Conservation (phyloP, 2,888 invertebrate genomes). For the Agrilus cyanescens region DNA sequence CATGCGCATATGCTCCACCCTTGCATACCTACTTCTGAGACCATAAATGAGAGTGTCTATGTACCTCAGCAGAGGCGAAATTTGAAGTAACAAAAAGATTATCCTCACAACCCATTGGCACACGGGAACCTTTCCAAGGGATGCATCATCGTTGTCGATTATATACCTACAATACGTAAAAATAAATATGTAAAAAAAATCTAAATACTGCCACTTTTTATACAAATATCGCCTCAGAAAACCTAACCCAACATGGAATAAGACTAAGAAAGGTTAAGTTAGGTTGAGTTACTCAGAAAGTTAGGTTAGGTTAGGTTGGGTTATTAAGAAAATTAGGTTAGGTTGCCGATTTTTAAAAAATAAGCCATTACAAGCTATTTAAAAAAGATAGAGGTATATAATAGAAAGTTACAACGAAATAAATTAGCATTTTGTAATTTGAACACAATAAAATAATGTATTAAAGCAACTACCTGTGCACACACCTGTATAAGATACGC, state of each 20-base stretch:
- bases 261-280: too few relatives aligned
- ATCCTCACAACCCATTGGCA: conserved; percentile 36
- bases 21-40: conserved; percentile 31
- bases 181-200: background rate
- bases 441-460: conserved; percentile 1
- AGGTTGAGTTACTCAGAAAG: too few relatives aligned
- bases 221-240: background rate
- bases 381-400: too few relatives aligned
- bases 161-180: conserved; percentile 32
- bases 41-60: conserved; percentile 35
- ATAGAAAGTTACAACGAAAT: too few relatives aligned
- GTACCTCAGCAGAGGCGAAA: conserved; percentile 38
- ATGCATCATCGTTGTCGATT: conserved; percentile 36
- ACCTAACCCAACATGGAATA: background rate
- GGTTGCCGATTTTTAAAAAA: background rate
- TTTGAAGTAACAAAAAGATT: conserved; percentile 35
- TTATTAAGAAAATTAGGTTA: background rate
- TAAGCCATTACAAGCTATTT: background rate
- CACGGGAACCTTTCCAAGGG: conserved; percentile 31
- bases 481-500: too few relatives aligned
- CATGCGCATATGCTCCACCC: conserved; percentile 26
- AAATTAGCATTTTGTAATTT: too few relatives aligned
- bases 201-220: background rate
- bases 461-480: too few relatives aligned
- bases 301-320: background rate